Percentiles rank a stretch among this genome's conserved stretches.
These are phyloP conservation scores for Carcina quercana DNA, from an alignment of 2,888 invertebrate genomes.

Conservation along the genomic window DNA sequence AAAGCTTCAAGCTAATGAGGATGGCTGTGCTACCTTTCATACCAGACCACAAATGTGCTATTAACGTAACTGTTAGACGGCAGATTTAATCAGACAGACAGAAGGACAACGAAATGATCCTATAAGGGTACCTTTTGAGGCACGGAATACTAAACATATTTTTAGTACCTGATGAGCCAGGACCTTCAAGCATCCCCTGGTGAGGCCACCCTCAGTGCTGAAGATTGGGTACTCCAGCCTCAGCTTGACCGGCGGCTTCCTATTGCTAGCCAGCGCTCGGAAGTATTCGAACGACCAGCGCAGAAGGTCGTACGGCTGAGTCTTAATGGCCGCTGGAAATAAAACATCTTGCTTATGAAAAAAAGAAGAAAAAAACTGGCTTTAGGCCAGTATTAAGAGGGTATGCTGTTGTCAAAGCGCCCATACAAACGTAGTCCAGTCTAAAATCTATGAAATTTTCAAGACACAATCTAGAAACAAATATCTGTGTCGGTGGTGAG, in stretches of 20 bases:
- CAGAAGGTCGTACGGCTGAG: conserved; percentile 90
- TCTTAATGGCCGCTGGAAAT: conserved; percentile 86
- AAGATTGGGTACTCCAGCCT: conserved; percentile 82
- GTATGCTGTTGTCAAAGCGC: neutral
- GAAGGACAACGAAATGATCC: no score
- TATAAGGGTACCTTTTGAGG: neutral
- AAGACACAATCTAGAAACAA: no score
- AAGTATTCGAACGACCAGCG: conserved; percentile 91
- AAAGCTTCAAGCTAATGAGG: no score
- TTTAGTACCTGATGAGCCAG: conserved; percentile 81
- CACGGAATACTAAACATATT: neutral
- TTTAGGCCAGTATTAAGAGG: neutral
- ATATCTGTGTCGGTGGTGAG: no score
- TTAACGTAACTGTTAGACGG: no score
- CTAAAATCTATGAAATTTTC: no score
- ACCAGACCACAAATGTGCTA: no score
- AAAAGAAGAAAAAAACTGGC: neutral
- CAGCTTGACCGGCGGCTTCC: conserved; percentile 88
- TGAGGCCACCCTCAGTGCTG: conserved; percentile 81
- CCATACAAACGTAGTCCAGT: no score
- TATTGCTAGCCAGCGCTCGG: conserved; percentile 82
- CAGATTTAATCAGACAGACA: no score
- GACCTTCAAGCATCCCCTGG: conserved; percentile 85
- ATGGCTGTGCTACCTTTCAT: no score
- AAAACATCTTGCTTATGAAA: neutral